Evolutionary conservation across 2,113 vertebrate species (phyloP).

Genomic region (Apistogramma diplotaenia): DNA sequence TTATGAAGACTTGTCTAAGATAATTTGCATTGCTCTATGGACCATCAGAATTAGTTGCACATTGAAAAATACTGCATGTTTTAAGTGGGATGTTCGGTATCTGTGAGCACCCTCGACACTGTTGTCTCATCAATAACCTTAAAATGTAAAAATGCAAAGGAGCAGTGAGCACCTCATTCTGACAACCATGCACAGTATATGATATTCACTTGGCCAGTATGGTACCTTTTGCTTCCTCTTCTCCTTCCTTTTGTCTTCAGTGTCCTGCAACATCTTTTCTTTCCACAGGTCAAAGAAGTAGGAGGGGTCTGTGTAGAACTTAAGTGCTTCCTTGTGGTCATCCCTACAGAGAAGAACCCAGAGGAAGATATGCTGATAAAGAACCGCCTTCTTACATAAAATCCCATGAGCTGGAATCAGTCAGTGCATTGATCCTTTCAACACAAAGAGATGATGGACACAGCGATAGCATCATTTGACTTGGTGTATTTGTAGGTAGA

Average conservation of each 20-base stretch:
- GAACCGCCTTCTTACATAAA: not conserved
- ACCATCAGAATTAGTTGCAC: not conserved
- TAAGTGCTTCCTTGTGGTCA: conserved; percentile 94
- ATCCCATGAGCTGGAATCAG: not conserved
- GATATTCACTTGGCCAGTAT: not conserved
- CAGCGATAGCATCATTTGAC: not conserved
- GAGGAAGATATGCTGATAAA: not conserved
- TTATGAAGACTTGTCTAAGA: not conserved
- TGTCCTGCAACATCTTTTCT: conserved; percentile 99
- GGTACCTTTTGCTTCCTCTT: conserved; percentile 79
- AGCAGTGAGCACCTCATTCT: not conserved
- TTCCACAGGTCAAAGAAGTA: conserved; percentile 99
- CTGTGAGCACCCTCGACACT: not conserved
- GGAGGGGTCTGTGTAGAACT: conserved; percentile 97
- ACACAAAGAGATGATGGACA: not conserved
- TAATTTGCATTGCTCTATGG: not conserved
- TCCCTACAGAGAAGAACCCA: conserved; percentile 78
- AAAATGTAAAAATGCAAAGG: not conserved
- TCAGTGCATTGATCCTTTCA: not conserved
- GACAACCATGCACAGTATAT: not conserved
- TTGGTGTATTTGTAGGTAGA: not conserved
- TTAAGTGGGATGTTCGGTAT: not conserved
- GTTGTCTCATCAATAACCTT: too few species aligned
- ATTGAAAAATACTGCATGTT: not conserved
- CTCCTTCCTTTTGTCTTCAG: conserved; percentile 98